Conservation (phyloP, 1,140 invertebrate genomes). For the Brachionus rotundiformis region DNA sequence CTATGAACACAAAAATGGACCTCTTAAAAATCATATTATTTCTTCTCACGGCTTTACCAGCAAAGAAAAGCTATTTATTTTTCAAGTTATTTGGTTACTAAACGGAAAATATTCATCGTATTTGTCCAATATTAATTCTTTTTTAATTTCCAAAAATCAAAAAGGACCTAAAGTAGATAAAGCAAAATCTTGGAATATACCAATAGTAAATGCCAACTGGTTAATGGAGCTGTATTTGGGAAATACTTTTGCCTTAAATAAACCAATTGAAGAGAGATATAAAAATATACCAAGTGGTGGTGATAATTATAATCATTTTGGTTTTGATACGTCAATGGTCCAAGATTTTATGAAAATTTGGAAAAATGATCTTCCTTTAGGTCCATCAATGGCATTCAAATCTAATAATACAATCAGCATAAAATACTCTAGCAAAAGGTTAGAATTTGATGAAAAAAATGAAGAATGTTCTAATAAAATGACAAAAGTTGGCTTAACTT, state of each 20-base stretch:
- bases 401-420: neutral
- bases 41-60: constrained; percentile 10
- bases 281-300: neutral
- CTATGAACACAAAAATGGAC: constrained; percentile 5
- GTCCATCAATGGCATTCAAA: neutral
- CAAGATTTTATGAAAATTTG: constrained; percentile 22
- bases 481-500: neutral
- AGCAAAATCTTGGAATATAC: neutral
- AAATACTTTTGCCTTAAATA: constrained; percentile 25
- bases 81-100: constrained; percentile 28
- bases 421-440: neutral
- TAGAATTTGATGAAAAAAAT: neutral
- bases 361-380: constrained; percentile 17
- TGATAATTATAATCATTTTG: constrained; percentile 35
- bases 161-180: constrained; percentile 20
- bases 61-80: constrained; percentile 36
- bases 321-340: constrained; percentile 5
- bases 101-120: constrained; percentile 25
- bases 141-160: constrained; percentile 10
- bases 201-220: constrained; percentile 46
- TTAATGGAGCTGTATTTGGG: constrained; percentile 46
- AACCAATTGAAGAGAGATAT: constrained; percentile 32
- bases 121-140: constrained; percentile 34
- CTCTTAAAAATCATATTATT: constrained; percentile 3
- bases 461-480: neutral